These are phyloP conservation scores for Meandrusa payeni DNA, from an alignment of 2,888 invertebrate genomes.

Conservation along the genomic window DNA sequence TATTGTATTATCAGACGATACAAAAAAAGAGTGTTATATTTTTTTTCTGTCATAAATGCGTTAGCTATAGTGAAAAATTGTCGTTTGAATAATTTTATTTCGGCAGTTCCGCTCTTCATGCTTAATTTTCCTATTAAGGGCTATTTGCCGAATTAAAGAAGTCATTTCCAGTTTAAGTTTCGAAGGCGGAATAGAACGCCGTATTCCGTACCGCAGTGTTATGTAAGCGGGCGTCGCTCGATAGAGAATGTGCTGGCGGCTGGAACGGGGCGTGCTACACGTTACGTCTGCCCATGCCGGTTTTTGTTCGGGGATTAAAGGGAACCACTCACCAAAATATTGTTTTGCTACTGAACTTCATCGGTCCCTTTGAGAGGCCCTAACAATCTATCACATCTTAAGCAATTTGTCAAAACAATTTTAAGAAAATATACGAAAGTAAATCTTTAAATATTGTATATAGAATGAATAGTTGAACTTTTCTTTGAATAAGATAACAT, in stretches of 20 bases:
- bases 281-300: constrained; percentile 42
- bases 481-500: too few relatives aligned
- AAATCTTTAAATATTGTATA: too few relatives aligned
- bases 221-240: constrained; percentile 65
- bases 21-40: too few relatives aligned
- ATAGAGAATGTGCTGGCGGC: constrained; percentile 51
- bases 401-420: background rate
- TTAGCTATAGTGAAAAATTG: too few relatives aligned
- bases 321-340: constrained; percentile 44
- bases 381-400: background rate
- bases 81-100: too few relatives aligned
- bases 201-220: constrained; percentile 69
- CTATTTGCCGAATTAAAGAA: constrained; percentile 26
- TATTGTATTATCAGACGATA: too few relatives aligned
- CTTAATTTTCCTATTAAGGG: background rate
- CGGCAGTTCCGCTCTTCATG: background rate
- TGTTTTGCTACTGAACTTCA: constrained; percentile 29
- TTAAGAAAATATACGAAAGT: background rate
- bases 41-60: too few relatives aligned
- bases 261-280: constrained; percentile 43
- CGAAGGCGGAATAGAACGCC: constrained; percentile 44
- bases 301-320: constrained; percentile 36
- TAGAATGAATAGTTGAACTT: too few relatives aligned
- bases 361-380: background rate
- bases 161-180: constrained; percentile 37